Percentiles rank a stretch among this genome's conserved stretches.
Evolutionary conservation across 2,113 vertebrate genomes (phyloP).

Genomic region (Albula glossodonta): DNA sequence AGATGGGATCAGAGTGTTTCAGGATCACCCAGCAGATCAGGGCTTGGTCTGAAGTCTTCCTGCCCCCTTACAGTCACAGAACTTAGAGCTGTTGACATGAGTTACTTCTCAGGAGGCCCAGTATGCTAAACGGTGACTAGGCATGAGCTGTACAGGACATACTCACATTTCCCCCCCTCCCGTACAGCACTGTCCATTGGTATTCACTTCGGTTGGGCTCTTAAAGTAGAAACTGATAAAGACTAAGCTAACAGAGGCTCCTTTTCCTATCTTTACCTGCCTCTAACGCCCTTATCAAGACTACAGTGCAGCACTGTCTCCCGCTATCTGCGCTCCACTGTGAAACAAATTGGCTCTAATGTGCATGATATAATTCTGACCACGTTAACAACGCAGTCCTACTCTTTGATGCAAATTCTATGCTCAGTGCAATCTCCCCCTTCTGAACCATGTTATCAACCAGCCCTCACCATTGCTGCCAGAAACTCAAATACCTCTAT

Average conservation of each 20-base stretch:
- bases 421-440: not conserved
- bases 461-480: too few relatives aligned
- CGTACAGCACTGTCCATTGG: not conserved
- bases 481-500: not conserved
- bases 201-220: not conserved
- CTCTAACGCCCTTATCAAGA: not conserved
- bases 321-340: conserved; percentile 3
- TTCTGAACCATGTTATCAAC: not conserved
- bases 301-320: conserved; percentile 18
- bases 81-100: not conserved
- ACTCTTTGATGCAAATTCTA: not conserved
- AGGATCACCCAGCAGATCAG: not conserved
- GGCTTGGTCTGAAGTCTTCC: not conserved
- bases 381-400: not conserved
- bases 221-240: not conserved
- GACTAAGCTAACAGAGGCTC: not conserved
- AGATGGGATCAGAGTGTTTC: not conserved
- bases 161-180: not conserved
- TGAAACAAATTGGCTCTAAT: conserved; percentile 23
- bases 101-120: not conserved
- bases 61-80: not conserved
- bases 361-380: not conserved
- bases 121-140: not conserved
- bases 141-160: not conserved
- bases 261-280: conserved; percentile 1